Evolutionary conservation across 1,140 invertebrate species (phyloP).

Genomic region (Halotydeus destructor): DNA sequence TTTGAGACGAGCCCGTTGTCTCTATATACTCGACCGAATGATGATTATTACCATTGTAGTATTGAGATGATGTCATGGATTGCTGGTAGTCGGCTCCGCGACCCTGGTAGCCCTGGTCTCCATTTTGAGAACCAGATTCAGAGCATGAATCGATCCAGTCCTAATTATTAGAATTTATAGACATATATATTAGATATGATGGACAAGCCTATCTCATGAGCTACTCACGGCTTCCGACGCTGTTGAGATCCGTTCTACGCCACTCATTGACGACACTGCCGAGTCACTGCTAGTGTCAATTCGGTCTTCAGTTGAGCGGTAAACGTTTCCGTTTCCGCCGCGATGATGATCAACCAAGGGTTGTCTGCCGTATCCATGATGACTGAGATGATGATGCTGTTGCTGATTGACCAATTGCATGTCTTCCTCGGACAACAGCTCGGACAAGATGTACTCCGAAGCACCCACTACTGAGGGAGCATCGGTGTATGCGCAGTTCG

Average conservation of each 20-base stretch:
- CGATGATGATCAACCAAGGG: background rate
- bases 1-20: conserved; percentile 5
- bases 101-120: conserved; percentile 12
- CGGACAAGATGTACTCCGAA: conserved; percentile 13
- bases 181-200: background rate
- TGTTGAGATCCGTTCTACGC: conserved; percentile 51
- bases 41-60: conserved; percentile 2
- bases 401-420: conserved; percentile 3
- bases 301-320: conserved; percentile 31
- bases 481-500: too few relatives aligned
- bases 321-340: background rate
- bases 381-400: background rate
- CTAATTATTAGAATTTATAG: conserved; percentile 9
- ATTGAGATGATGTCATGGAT: background rate
- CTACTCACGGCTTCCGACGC: conserved; percentile 19
- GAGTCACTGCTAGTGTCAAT: conserved; percentile 61
- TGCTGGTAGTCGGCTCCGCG: too few relatives aligned
- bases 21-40: background rate
- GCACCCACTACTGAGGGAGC: conserved; percentile 1
- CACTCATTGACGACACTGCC: conserved; percentile 72
- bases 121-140: conserved; percentile 44
- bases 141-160: conserved; percentile 70
- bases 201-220: background rate
- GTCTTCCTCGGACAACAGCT: conserved; percentile 13
- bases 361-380: background rate